Percentiles rank a stretch among this genome's conserved stretches.
Conservation (phyloP, 2,797 vertebrate genomes). For the Platyrinchus mystaceus region DNA sequence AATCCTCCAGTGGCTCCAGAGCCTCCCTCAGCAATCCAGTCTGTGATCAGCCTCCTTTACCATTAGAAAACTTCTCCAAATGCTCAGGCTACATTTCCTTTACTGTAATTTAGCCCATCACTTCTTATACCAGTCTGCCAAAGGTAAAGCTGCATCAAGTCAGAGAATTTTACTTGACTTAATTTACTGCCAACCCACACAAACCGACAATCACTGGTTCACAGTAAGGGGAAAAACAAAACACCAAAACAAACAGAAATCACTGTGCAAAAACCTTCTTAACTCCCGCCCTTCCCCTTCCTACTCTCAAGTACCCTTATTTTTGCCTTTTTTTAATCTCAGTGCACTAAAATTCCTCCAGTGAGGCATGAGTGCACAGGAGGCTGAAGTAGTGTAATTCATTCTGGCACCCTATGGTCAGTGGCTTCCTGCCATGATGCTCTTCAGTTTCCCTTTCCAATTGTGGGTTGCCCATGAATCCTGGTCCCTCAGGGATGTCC, state of each 20-base stretch:
- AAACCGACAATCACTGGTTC: not conserved
- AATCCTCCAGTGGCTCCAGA: not conserved
- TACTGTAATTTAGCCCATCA: conserved; percentile 14
- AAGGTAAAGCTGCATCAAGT: not conserved
- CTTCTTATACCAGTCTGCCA: not conserved
- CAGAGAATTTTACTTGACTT: not conserved
- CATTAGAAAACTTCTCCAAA: conserved; percentile 21
- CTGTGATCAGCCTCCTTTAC: not conserved
- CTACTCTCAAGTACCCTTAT: not conserved
- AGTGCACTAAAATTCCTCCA: not conserved
- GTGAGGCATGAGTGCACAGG: not conserved
- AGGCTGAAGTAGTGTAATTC: not conserved
- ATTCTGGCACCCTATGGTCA: not conserved
- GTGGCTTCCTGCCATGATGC: not conserved
- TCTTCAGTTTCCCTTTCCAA: not conserved
- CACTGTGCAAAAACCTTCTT: not conserved
- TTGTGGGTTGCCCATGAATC: fast-evolving
- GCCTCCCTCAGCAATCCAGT: conserved; percentile 1
- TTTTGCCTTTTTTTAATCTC: not conserved
- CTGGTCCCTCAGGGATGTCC: not conserved
- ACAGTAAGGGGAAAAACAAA: not conserved
- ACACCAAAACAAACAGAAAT: not conserved
- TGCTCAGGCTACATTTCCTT: not conserved
- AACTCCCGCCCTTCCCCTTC: not conserved
- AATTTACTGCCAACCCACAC: not conserved